Percentiles rank a stretch among this genome's conserved stretches.
Evolutionary conservation across 2,888 invertebrate genomes (phyloP).

Genomic region (Acanthosepion lycidas): DNA sequence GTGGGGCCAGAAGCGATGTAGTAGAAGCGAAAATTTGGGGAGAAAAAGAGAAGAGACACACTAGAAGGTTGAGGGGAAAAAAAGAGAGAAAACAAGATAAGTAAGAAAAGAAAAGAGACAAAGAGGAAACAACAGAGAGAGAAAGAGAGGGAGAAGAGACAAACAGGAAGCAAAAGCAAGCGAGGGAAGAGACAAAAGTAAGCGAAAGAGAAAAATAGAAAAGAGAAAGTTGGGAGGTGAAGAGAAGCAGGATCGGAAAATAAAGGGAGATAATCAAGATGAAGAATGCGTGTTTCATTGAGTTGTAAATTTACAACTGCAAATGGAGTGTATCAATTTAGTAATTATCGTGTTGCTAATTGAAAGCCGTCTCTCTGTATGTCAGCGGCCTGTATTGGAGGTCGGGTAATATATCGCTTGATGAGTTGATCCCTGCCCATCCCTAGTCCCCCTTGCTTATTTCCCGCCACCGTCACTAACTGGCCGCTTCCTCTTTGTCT

Average conservation of each 20-base stretch:
- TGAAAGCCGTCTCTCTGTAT: not conserved
- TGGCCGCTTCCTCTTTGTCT: not conserved
- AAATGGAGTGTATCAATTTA: conserved; percentile 23
- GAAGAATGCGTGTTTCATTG: not conserved
- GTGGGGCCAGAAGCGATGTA: too few relatives aligned
- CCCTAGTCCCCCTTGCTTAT: not conserved
- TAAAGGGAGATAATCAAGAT: not conserved
- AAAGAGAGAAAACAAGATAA: too few relatives aligned
- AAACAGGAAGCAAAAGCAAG: too few relatives aligned
- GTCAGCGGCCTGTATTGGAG: conserved; percentile 15
- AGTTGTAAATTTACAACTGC: conserved; percentile 21
- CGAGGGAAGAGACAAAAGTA: too few relatives aligned
- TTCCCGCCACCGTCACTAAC: not conserved
- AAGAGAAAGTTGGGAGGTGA: not conserved
- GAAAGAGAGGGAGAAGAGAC: too few relatives aligned
- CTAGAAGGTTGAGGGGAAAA: too few relatives aligned
- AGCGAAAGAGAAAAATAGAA: not conserved
- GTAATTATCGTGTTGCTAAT: conserved; percentile 9
- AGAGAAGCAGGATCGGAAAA: not conserved
- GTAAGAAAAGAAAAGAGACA: too few relatives aligned
- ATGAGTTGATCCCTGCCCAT: not conserved
- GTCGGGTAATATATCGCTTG: not conserved
- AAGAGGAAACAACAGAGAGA: too few relatives aligned
- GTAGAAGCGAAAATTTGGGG: too few relatives aligned
- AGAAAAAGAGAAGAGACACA: too few relatives aligned